A percentile compares a stretch with the other conserved stretches of the same genome.
phyloP scores from a whole-genome alignment of 2,888 invertebrate genomes.

The Empis livida region DNA sequence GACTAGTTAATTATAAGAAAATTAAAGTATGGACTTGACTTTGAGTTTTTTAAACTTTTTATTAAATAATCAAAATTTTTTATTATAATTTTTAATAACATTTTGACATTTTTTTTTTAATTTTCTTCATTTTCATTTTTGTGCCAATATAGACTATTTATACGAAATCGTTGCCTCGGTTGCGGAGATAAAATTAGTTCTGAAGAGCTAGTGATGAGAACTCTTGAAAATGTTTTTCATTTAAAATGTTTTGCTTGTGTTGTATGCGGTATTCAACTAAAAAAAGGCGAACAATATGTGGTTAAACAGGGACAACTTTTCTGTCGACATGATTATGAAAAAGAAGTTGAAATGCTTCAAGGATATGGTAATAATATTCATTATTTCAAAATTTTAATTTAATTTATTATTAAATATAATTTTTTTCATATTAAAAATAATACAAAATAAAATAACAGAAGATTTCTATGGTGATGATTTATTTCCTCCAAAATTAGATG shows the following conservation, averaged over 20 bases:
- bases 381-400: neutral
- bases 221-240: slow-evolving; percentile 62
- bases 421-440: neutral
- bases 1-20: too few relatives aligned
- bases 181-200: slow-evolving; percentile 58
- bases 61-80: too few relatives aligned
- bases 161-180: slow-evolving; percentile 56
- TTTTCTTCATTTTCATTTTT: too few relatives aligned
- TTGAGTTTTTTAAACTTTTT: too few relatives aligned
- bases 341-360: slow-evolving; percentile 61
- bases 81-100: too few relatives aligned
- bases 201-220: slow-evolving; percentile 69
- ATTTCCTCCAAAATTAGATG: slow-evolving; percentile 46
- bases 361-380: slow-evolving; percentile 33
- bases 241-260: slow-evolving; percentile 67
- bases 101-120: slow-evolving; percentile 16
- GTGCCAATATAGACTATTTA: slow-evolving; percentile 54
- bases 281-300: slow-evolving; percentile 72
- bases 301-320: slow-evolving; percentile 65
- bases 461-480: slow-evolving; percentile 49
- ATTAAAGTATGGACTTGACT: too few relatives aligned
- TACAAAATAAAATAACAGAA: slow-evolving; percentile 19
- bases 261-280: slow-evolving; percentile 59
- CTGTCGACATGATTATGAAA: slow-evolving; percentile 68
- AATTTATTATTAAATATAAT: neutral